Conservation (phyloP, 2,113 vertebrate genomes). For the Ophthalmotilapia sp. region DNA sequence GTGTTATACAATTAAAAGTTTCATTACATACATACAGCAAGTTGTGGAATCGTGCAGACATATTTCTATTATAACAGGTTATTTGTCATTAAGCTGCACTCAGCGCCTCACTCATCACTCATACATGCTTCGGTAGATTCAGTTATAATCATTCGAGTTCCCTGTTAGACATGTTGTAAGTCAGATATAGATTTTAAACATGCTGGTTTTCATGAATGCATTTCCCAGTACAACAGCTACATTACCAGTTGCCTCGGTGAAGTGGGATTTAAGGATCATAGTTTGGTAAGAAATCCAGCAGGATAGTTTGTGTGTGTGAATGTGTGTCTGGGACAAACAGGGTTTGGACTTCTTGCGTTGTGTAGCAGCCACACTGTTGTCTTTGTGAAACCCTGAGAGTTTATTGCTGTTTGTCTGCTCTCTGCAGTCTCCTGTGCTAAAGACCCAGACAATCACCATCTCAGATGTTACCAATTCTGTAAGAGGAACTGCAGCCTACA, state of each 20-base stretch:
- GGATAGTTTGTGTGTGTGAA: neutral
- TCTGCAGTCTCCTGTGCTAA: constrained; percentile 85
- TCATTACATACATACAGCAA: neutral
- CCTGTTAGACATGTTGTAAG: neutral
- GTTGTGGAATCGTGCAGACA: neutral
- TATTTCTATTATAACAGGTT: neutral
- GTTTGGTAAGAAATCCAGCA: neutral
- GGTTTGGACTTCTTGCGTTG: neutral
- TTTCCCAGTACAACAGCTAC: neutral
- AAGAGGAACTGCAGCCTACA: constrained; percentile 83
- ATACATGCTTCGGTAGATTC: rapidly evolving
- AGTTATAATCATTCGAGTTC: neutral
- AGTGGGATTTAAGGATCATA: neutral
- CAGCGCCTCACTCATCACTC: neutral
- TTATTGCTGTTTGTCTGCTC: constrained; percentile 24
- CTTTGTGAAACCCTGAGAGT: neutral
- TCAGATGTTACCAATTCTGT: constrained; percentile 81
- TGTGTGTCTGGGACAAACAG: neutral
- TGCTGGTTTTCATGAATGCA: neutral
- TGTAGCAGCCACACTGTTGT: neutral
- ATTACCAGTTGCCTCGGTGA: neutral
- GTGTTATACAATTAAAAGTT: neutral
- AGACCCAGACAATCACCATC: constrained; percentile 94
- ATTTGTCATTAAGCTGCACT: neutral
- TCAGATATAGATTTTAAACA: neutral